Conservation (phyloP, 2,888 invertebrate species). For the Hirudinaria manillensis region DNA sequence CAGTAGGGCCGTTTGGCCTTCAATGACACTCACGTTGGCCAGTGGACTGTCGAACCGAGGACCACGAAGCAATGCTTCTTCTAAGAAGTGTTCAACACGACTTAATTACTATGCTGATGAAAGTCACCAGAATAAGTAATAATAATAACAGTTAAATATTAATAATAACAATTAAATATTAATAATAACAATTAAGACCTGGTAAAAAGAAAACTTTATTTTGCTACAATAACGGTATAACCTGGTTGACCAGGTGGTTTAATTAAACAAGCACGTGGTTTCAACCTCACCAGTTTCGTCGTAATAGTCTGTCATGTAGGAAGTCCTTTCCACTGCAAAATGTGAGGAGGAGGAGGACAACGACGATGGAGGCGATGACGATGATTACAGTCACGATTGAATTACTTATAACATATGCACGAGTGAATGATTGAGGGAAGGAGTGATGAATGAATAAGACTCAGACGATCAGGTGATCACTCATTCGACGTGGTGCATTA, state of each 20-base stretch:
- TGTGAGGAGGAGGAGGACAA: not conserved
- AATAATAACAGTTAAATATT: no score
- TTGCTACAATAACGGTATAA: not conserved
- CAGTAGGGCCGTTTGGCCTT: constrained; percentile 9
- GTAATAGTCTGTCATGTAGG: not conserved
- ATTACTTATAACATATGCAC: not conserved
- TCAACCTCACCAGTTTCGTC: not conserved
- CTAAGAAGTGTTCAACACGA: not conserved
- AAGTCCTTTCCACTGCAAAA: not conserved
- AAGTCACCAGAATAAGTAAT: not conserved
- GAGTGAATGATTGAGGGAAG: constrained; percentile 1
- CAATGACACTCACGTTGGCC: constrained; percentile 23
- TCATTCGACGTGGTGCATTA: not conserved
- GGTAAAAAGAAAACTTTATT: not conserved
- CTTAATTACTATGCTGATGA: no score
- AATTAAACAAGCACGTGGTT: not conserved
- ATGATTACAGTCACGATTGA: not conserved
- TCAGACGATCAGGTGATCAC: not conserved
- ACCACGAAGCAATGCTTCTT: not conserved
- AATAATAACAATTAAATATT: not conserved
- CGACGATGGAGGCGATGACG: not conserved
- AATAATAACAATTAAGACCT: not conserved
- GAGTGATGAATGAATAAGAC: not conserved
- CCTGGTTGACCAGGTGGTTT: no score
- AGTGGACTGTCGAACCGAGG: constrained; percentile 21